Conservation (phyloP, 64 coral and sea anemone species). For the Dendronephthya gigantea region DNA sequence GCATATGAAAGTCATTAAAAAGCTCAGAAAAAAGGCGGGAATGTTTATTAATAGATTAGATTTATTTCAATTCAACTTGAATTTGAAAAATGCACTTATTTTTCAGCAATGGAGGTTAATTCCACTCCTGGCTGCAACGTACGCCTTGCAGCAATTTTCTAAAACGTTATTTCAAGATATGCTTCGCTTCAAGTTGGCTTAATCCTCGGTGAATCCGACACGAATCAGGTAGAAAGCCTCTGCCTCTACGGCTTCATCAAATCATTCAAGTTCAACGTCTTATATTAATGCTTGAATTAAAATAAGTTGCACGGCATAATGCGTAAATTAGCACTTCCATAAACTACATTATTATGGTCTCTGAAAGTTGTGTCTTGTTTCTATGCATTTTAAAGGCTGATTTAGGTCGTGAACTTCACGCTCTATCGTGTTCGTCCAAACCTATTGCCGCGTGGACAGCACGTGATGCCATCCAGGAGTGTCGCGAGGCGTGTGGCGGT, state of each 20-base stretch:
- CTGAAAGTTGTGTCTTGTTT: neutral
- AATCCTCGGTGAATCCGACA: slow-evolving; percentile 51
- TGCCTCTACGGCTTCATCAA: too few species aligned
- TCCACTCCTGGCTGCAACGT: slow-evolving; percentile 76
- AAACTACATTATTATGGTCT: neutral
- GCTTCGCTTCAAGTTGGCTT: slow-evolving; percentile 52
- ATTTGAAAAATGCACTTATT: neutral
- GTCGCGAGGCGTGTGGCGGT: slow-evolving; percentile 92
- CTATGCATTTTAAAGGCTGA: slow-evolving; percentile 46
- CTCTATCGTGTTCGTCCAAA: slow-evolving; percentile 73
- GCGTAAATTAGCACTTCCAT: neutral
- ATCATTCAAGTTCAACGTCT: too few species aligned
- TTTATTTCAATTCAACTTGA: too few species aligned
- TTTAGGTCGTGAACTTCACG: slow-evolving; percentile 87
- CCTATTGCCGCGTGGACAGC: slow-evolving; percentile 71
- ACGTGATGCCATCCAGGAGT: slow-evolving; percentile 86
- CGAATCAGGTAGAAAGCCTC: too few species aligned
- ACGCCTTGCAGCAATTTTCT: slow-evolving; percentile 67
- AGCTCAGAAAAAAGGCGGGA: too few species aligned
- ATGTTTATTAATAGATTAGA: too few species aligned
- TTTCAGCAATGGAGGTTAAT: slow-evolving; percentile 96
- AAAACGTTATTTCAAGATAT: slow-evolving; percentile 60
- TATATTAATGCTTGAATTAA: too few species aligned
- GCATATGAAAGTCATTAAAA: too few species aligned
- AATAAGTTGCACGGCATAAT: too few species aligned